These are phyloP conservation scores for Bos taurus DNA, from an alignment of 2,113 vertebrate species.

Conservation along the genomic window DNA sequence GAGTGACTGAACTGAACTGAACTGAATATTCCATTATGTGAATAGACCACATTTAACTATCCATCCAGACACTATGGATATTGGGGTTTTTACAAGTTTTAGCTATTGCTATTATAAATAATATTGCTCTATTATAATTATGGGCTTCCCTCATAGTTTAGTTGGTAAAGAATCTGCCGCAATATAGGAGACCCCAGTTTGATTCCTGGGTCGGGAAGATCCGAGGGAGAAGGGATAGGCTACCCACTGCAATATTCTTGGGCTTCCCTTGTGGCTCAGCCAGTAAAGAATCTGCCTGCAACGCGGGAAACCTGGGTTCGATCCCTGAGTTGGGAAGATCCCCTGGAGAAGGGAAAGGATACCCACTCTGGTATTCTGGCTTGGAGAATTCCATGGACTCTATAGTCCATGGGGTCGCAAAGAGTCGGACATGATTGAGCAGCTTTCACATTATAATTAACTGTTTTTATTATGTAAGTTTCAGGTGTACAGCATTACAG, in stretches of 20 bases:
- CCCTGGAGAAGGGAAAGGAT: neutral
- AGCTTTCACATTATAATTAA: neutral
- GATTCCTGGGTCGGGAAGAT: fast-evolving
- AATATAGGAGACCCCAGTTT: neutral
- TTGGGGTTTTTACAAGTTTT: neutral
- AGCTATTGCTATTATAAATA: neutral
- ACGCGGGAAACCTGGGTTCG: neutral
- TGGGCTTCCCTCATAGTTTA: neutral
- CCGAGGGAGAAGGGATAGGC: neutral
- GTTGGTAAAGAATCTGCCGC: neutral
- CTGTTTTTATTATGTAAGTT: neutral
- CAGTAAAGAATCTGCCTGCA: no score
- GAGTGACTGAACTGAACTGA: no score
- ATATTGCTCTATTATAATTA: neutral
- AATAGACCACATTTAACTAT: neutral
- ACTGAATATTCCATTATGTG: neutral
- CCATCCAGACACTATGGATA: neutral
- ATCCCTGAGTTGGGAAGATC: neutral
- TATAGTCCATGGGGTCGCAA: neutral
- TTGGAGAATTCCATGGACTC: neutral
- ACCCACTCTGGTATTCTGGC: neutral
- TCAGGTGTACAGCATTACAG: neutral
- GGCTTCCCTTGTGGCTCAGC: neutral
- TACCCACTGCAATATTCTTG: neutral
- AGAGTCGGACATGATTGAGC: neutral